A percentile compares a stretch with the other conserved stretches of the same genome.
phyloP scores from a whole-genome alignment of 2,888 invertebrate genomes.

The Liposcelis brunnea region DNA sequence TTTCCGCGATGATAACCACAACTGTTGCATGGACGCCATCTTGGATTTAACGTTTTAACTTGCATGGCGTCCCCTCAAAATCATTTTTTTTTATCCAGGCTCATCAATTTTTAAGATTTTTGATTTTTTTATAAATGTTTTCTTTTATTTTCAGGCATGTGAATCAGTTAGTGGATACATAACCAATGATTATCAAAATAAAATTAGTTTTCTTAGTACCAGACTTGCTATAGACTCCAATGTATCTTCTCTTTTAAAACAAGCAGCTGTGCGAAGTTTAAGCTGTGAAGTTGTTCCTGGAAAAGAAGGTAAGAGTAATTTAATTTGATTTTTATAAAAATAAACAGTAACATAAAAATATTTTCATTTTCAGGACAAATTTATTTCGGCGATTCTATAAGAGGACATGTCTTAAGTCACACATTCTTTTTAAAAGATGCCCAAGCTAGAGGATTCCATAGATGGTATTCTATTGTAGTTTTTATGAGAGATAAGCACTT shows the following conservation, averaged over 20 bases:
- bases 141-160: slow-evolving; percentile 5
- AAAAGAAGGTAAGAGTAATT: slow-evolving; percentile 3
- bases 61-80: too few species aligned
- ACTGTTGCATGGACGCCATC: too few species aligned
- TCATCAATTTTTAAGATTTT: too few species aligned
- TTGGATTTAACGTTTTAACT: too few species aligned
- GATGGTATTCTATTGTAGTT: slow-evolving; percentile 9
- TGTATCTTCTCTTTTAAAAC: slow-evolving; percentile 1
- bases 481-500: slow-evolving; percentile 6
- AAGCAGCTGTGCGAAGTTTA: slow-evolving; percentile 6
- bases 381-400: slow-evolving; percentile 1
- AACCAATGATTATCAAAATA: slow-evolving; percentile 6
- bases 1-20: too few species aligned
- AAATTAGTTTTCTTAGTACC: slow-evolving; percentile 3
- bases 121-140: too few species aligned
- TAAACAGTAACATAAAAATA: too few species aligned
- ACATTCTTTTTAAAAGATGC: slow-evolving; percentile 9
- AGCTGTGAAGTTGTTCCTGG: slow-evolving; percentile 7
- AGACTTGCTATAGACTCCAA: neutral
- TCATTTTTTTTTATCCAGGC: too few species aligned
- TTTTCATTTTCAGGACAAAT: slow-evolving; percentile 1
- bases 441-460: slow-evolving; percentile 9
- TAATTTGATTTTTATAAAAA: neutral
- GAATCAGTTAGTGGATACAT: slow-evolving; percentile 5
- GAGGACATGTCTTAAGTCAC: slow-evolving; percentile 8